Conservation (phyloP, 2,888 invertebrate species). For the Polydrusus tereticollis region DNA sequence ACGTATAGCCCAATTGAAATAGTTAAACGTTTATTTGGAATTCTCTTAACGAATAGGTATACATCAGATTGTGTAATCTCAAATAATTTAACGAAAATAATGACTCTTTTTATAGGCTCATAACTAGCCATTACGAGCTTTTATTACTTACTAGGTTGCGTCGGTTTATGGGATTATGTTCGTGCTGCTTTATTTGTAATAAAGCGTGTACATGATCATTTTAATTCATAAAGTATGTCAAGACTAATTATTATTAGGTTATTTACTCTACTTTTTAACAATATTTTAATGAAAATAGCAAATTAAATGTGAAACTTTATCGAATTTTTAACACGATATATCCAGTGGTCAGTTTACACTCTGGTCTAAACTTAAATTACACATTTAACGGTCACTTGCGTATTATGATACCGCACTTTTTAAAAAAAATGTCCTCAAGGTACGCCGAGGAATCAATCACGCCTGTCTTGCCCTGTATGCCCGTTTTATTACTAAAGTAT, state of each 20-base stretch:
- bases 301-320: background rate
- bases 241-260: slow-evolving; percentile 1
- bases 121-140: slow-evolving; percentile 18
- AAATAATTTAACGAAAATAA: background rate
- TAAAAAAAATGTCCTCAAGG: too few relatives aligned
- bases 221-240: slow-evolving; percentile 3
- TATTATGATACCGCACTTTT: too few relatives aligned
- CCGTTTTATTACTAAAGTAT: too few relatives aligned
- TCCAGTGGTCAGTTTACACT: too few relatives aligned
- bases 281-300: background rate
- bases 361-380: too few relatives aligned
- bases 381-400: too few relatives aligned
- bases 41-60: background rate
- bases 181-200: slow-evolving; percentile 15
- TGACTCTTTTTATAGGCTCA: slow-evolving; percentile 15
- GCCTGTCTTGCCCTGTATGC: too few relatives aligned
- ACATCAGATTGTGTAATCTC: background rate
- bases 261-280: background rate
- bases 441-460: too few relatives aligned
- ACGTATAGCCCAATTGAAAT: too few relatives aligned
- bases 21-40: background rate
- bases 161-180: slow-evolving; percentile 17
- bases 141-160: slow-evolving; percentile 14
- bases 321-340: background rate
- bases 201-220: slow-evolving; percentile 6